These are phyloP conservation scores for Microcebus tavaratra DNA, from an alignment of 2,113 vertebrate genomes.

Conservation along the genomic window DNA sequence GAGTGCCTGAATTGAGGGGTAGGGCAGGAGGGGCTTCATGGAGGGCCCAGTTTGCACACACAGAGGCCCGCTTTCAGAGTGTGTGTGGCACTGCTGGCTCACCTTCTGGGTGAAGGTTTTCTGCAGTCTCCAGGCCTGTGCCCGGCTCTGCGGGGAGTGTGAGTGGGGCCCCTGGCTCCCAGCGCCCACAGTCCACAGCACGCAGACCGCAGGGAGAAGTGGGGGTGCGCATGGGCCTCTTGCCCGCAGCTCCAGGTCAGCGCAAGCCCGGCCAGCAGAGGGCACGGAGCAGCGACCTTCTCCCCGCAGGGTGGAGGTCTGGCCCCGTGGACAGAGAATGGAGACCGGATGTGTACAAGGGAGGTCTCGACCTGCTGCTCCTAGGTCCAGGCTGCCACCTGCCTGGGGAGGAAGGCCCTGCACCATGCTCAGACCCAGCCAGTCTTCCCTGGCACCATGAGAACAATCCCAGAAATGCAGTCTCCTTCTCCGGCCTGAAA, in stretches of 20 bases:
- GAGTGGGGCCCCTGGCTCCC: no score
- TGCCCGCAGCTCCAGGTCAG: background rate
- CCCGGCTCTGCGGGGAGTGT: background rate
- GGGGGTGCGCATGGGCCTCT: no score
- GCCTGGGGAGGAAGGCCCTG: background rate
- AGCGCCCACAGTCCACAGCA: background rate
- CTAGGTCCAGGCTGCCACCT: background rate
- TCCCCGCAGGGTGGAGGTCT: background rate
- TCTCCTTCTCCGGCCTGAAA: background rate
- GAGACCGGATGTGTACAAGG: background rate
- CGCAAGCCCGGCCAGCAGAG: background rate
- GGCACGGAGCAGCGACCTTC: background rate
- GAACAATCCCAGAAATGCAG: background rate
- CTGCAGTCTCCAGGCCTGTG: background rate
- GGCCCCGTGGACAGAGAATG: background rate
- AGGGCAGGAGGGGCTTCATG: background rate
- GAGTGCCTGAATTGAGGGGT: background rate
- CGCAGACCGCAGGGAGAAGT: background rate
- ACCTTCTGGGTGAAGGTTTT: background rate
- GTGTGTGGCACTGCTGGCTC: background rate
- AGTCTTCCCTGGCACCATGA: background rate
- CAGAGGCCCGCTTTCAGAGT: background rate
- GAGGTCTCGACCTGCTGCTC: background rate
- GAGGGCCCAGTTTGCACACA: background rate
- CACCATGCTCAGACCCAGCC: background rate